Evolutionary conservation across 1,140 invertebrate species (phyloP), one percentile per base, ranked within the genome.

Genomic region (Schmidtea mediterranea): DNA sequence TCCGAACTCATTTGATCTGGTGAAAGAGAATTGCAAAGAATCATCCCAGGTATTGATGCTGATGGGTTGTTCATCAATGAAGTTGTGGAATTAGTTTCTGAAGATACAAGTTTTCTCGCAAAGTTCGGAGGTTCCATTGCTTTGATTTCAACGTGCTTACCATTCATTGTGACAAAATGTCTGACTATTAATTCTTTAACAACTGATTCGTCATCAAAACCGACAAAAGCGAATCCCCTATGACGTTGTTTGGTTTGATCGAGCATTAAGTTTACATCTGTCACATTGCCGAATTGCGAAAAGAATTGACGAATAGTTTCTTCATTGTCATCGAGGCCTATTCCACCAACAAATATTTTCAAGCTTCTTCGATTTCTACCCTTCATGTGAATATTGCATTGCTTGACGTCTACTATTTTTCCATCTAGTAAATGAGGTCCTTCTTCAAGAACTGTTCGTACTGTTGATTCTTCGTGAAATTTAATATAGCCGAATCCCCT

Each of bases 401-500:
- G 37, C 16, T 49, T 49, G 3, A 23, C n/a, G 19, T 49, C 48
- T 5, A 49, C 48, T 9, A 16, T 16, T 18, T 51, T 51, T 18
- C 50, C 10, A 36, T 49, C 50, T 13, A 51, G 12, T n/a, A 50
- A 16, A 48, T 51, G 54, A 0, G 52, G 49, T 21, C 48, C 23
- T 10, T 40, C 45, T 5, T 18, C 36, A 15, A 55, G 52, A 1
- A 55, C 55, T 1, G 9, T 39, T 16, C 52, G 52, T 6, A 56
- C 53, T 8, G 53, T 36, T 3, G 32, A 9, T 8, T 51, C 12
- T 8, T 54, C 50, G 16, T 52, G 36, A 32, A 56, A 56, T 10
- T 55, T 56, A 24, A 56, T 46, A 37, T 55, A 56, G 15, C 55
- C 55, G 24, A 56, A 56, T 18, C 55, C 55, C 2, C 55, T 18